Evolutionary conservation across 1,140 invertebrate genomes (phyloP), one percentile per base, ranked within the genome.

Genomic region (Aphis gossypii): DNA sequence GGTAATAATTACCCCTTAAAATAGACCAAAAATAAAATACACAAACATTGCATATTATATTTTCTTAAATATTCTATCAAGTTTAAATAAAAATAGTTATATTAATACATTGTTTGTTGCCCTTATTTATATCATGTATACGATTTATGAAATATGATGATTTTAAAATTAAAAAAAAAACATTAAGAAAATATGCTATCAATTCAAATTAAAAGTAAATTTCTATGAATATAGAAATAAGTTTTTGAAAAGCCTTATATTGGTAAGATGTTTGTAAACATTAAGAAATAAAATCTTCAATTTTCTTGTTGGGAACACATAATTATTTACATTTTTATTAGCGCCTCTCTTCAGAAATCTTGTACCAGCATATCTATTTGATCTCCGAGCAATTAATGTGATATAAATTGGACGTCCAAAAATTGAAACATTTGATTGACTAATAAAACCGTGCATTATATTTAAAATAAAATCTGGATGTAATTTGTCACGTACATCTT

Each of bases 371-470:
- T 98, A 99, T 95, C 97, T 97, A 94, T 97, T 98, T 41, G 97
- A 98, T 94, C 99, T 96, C 94, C 99, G 96, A 1, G 98, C 99
- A 94, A 99, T 98, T 1, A 99, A 95, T 30, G 98, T 99, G 1
- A 99, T 96, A 95, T 98, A 99, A 60, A 99, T 96, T 7, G 98
- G 97, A 94, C 97, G 96, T 0, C 98, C 98, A 96, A 98, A 99
- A 94, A 99, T 97, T 6, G 93, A 94, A 35, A 99, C 97, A 95
- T 98, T 98, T 89, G 97, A 97, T 95, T 98, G 98, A 93, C 97
- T 97, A 46, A 99, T 97, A 95, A 99, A 99, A n/a, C 99, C 99
- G 96, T 99, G 99, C 30, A 97, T 98, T n/a, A 99, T 96, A 95
- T 98, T 97, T 9, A 99, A 95, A 56, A 99, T 96, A 99, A 99